Evolutionary conservation across 2,797 vertebrate species (phyloP), one percentile per base, ranked within the genome.

Genomic region (Leuciscus waleckii): DNA sequence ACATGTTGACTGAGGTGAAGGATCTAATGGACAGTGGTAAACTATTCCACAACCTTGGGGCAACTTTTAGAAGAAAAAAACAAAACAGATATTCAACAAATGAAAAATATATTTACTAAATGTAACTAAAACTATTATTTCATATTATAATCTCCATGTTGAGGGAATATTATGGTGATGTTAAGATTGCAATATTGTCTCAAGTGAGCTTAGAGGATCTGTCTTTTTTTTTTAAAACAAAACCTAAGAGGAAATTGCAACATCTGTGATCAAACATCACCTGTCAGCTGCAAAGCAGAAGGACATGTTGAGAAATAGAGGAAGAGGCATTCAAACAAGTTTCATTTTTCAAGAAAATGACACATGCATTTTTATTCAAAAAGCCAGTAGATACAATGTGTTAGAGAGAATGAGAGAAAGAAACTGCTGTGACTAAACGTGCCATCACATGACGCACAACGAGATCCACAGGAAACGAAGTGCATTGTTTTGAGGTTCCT

Each of bases 381-480:
- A 58, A 70, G 19, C 11, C 74, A 61, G 65, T 35, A 70, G 13
- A 41, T 32, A 58, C 43, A 65, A 51, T 14, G 37, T 2, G 2
- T n/a, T 17, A 32, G 23, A 51, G 11, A 51, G 7, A 43, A 77
- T 61, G 7, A 26, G 43, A 65, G 21, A 58, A 84, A 69, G 67
- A 78, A 74, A 83, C 35, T 73, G 35, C 78, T 82, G 23, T 79
- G 69, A 70, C 70, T 58, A 67, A 87, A 84, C 23, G 68, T 83
- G 85, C 77, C 67, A 85, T 88, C 82, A 91, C 56, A 85, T 95
- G 95, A 95, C 94, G 93, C 94, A 95, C 90, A 82, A 56, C 90
- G 85, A 90, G 91, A 93, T 93, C 94, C 88, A 88, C 91, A 87
- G 92, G 92, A 95, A 95, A 93, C 91, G 90, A 91, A 91, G 91